Percentiles rank a stretch among this genome's conserved stretches.
phyloP scores from a whole-genome alignment of 2,888 invertebrate species.

The Mesorhabditis spiculigera region DNA sequence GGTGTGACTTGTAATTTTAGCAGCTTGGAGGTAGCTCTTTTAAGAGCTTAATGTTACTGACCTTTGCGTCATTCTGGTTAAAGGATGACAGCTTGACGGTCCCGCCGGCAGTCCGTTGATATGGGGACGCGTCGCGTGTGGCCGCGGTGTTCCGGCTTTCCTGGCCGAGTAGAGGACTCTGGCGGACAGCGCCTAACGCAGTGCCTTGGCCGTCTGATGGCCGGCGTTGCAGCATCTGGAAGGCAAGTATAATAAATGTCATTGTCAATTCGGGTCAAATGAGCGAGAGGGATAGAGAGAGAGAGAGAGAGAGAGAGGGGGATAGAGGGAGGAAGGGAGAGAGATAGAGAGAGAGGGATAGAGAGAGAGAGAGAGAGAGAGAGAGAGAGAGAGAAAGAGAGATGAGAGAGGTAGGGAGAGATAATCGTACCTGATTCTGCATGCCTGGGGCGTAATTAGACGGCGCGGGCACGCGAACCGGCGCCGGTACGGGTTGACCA shows the following conservation, averaged over 20 bases:
- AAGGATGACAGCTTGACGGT: conserved; percentile 35
- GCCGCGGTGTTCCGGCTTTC: not conserved
- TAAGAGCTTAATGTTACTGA: too few relatives aligned
- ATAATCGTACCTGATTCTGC: not conserved
- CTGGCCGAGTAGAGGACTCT: conserved; percentile 7
- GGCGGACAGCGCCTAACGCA: not conserved
- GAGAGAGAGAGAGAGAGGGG: too few relatives aligned
- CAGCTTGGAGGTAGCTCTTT: too few relatives aligned
- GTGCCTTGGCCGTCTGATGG: not conserved
- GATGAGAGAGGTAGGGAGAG: too few relatives aligned
- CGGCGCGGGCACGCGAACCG: not conserved
- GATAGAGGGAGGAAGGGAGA: too few relatives aligned
- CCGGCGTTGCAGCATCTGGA: not conserved
- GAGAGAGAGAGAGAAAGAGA: too few relatives aligned
- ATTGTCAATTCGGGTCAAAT: too few relatives aligned
- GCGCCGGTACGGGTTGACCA: not conserved
- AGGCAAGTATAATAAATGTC: not conserved
- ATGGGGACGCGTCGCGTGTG: conserved; percentile 31
- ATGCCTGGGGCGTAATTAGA: not conserved
- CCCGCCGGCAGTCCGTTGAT: conserved; percentile 25
- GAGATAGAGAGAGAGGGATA: too few relatives aligned
- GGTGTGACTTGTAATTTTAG: too few relatives aligned
- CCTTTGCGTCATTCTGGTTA: conserved; percentile 25
- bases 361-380: too few relatives aligned
- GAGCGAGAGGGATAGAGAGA: too few relatives aligned